Evolutionary conservation across 2,888 invertebrate genomes (phyloP).

Genomic region (Dorcus hopei): DNA sequence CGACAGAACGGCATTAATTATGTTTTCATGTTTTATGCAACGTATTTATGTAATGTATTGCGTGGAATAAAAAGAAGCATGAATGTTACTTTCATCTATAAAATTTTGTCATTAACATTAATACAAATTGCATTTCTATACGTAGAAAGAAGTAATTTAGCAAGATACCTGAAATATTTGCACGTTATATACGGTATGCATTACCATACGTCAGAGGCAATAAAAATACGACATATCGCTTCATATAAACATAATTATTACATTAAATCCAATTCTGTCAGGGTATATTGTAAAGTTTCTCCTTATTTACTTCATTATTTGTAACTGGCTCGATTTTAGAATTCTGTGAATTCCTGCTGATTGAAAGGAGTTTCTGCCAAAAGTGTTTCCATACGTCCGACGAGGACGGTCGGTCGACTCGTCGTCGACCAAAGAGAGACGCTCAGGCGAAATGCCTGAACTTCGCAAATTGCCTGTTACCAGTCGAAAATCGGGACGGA

Average conservation of each 20-base stretch:
- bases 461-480: slow-evolving; percentile 49
- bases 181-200: neutral
- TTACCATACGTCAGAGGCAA: neutral
- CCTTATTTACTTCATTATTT: slow-evolving; percentile 5
- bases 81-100: slow-evolving; percentile 1
- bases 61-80: neutral
- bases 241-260: slow-evolving; percentile 10
- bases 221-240: slow-evolving; percentile 2
- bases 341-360: slow-evolving; percentile 13
- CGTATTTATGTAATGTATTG: too few species aligned
- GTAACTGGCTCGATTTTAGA: slow-evolving; percentile 6
- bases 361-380: neutral
- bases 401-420: neutral
- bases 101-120: slow-evolving; percentile 11
- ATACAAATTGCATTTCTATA: slow-evolving; percentile 8
- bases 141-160: neutral
- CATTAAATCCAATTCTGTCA: slow-evolving; percentile 9
- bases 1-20: too few species aligned
- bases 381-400: neutral
- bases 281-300: neutral
- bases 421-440: neutral
- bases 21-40: too few species aligned
- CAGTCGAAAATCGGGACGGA: slow-evolving; percentile 43
- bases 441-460: slow-evolving; percentile 27
- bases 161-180: neutral